Percentiles rank a stretch among this genome's conserved stretches.
Conservation (phyloP, 2,113 vertebrate genomes). For the Poicephalus gulielmi region DNA sequence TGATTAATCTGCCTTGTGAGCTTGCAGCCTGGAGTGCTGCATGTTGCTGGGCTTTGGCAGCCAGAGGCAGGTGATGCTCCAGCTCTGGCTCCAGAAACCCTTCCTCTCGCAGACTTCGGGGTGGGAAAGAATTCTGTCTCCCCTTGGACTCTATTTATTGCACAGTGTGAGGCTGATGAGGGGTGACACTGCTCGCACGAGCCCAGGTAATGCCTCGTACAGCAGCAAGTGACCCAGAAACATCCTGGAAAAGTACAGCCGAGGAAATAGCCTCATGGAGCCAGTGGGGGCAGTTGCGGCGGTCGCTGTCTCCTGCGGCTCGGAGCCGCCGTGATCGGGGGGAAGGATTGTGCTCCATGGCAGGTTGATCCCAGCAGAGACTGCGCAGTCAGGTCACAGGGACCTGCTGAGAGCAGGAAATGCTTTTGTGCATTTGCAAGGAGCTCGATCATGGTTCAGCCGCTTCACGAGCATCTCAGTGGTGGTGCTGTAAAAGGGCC, state of each 20-base stretch:
- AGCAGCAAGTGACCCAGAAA: conserved; percentile 61
- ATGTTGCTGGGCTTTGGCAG: neutral
- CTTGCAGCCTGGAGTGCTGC: neutral
- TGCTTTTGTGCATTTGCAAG: neutral
- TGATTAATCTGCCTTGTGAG: conserved; percentile 6
- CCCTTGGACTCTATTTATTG: conserved; percentile 20
- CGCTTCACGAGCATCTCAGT: neutral
- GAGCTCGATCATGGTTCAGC: neutral
- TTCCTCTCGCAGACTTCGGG: neutral
- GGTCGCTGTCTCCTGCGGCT: neutral
- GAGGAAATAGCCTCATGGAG: conserved; percentile 3
- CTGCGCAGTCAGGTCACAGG: neutral
- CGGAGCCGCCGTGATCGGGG: neutral
- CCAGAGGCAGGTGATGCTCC: conserved; percentile 23
- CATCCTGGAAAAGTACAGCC: conserved; percentile 59
- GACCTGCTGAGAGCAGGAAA: neutral
- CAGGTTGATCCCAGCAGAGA: neutral
- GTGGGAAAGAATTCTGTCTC: neutral
- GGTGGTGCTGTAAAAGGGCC: neutral
- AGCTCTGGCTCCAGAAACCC: neutral
- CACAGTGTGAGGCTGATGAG: conserved; percentile 52
- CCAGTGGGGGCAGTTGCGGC: neutral
- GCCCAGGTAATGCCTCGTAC: conserved; percentile 63
- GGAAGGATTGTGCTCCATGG: neutral
- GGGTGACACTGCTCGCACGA: conserved; percentile 57